Base-by-base conservation (phyloP, 2,113 vertebrate genomes). In the Oryzias melastigma region DNA sequence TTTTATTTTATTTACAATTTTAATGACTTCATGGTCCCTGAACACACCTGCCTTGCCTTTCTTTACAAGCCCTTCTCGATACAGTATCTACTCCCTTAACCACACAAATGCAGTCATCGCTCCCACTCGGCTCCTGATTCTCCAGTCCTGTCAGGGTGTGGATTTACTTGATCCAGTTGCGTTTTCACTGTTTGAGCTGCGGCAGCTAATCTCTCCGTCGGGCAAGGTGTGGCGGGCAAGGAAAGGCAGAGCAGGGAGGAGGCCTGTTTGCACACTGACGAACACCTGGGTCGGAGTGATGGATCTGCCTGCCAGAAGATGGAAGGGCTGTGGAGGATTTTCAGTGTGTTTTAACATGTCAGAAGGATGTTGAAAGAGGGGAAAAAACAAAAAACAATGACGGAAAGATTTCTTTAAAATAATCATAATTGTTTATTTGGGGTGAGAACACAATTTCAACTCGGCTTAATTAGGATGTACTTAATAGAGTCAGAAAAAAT, bases 131-230 rank as follows among this genome's bases (percentile, higher is more conserved):
- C 35, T 35, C 10, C 35, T 35, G 35, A 35, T 35, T 35, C 10
- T 35, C 0, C 35, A 35, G 35, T 8, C 8, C 35, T 12, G 35
- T 35, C 35, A 85, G 76, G 81, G 73, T 62, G 40, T 62, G 66
- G 60, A 44, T 59, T 81, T 75, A 77, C 82, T 43, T 53, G 42
- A 78, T 71, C 58, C 65, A 59, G 58, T 71, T 69, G 58, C 74
- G 61, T 81, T 84, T 84, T 15, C 57, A 71, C 58, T 70, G 77
- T 83, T 84, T 81, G 68, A 81, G 67, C 56, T 68, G 49, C 16
- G 51, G 52, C 57, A 81, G 50, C 17, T 58, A 64, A 15, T 62
- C 62, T 74, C n/a, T 44, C 73, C 52, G 48, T 61, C 42, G 69
- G 62, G 71, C 52, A 48, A 74, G 71, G 75, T 52, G 62, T 41